Base-by-base conservation (phyloP, 1,140 invertebrate genomes). In the Potamilus streckersoni region DNA sequence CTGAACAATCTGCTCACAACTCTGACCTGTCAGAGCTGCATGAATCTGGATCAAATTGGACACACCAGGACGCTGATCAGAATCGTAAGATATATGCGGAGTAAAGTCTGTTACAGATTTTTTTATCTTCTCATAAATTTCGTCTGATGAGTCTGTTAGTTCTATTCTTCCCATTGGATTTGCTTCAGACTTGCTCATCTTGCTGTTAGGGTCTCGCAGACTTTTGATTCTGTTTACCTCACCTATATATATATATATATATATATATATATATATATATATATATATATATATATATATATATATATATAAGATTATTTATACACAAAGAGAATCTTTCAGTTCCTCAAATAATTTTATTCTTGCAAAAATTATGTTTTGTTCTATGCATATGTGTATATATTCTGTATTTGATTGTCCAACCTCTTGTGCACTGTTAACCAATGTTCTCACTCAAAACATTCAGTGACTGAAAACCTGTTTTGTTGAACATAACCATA, bases 141-240 rank as follows among this genome's bases (percentile, higher is more conserved):
- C 85, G 58, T 97, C 95, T 0, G 95, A 93, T 1, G 92, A 85
- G 89, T 99, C 97, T 27, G 91, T 93, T 2, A 99, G 86, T 70
- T 95, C 92, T 66, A 99, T 95, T 71, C 94, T 91, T 76, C 94
- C 94, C 84, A 93, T 95, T 1, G 91, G 83, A 91, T 96, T 94
- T 0, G 90, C 79, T 81, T 97, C 95, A 0, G 98, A 99, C 91
- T 99, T 99, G 12, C 98, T 99, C 98, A 99, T 99, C 91, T 99
- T 99, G 84, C 95, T 95, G 0, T 85, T 84, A 1, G 97, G 89
- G 64, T 86, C 79, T 20, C 83, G 57, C 3, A 90, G 76, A 79
- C 85, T 88, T 59, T 84, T 84, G 12, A 90, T 85, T 71, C 85
- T 83, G 16, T 82, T 56, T 14, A 82, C 70, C 23, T 85, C 81